Percentiles rank a stretch among this genome's conserved stretches.
These are phyloP conservation scores for Drosophila pachea DNA, from an alignment of 1,140 invertebrate genomes.

Conservation along the genomic window DNA sequence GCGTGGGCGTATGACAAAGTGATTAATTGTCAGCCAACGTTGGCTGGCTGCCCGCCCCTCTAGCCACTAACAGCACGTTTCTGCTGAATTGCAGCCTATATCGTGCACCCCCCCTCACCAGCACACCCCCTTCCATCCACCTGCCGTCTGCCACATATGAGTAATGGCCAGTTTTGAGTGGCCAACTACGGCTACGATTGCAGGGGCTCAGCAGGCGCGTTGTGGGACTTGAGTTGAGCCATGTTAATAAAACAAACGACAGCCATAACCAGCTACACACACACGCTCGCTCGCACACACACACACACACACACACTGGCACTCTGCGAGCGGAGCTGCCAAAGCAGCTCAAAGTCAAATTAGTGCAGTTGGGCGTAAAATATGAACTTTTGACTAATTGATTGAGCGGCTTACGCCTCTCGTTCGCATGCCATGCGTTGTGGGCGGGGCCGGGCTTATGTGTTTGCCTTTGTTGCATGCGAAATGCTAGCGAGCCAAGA, in stretches of 20 bases:
- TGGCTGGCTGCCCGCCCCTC: background rate
- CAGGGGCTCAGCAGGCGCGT: background rate
- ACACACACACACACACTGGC: background rate
- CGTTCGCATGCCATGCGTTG: background rate
- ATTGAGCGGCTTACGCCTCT: conserved; percentile 38
- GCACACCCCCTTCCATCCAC: no score
- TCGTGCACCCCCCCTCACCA: background rate
- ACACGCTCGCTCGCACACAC: background rate
- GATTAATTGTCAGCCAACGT: conserved; percentile 59
- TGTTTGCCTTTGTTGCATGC: conserved; percentile 25
- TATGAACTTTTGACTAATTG: conserved; percentile 55
- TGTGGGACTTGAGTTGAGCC: conserved; percentile 14
- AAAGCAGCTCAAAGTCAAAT: conserved; percentile 51
- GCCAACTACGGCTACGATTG: conserved; percentile 22
- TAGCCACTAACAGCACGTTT: no score
- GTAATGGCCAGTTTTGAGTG: conserved; percentile 45
- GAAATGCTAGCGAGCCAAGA: conserved; percentile 20
- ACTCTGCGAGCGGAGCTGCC: background rate
- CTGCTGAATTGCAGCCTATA: conserved; percentile 40
- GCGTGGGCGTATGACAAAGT: conserved; percentile 54
- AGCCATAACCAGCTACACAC: conserved; percentile 14
- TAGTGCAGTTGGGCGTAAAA: conserved; percentile 36
- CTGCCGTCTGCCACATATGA: conserved; percentile 15
- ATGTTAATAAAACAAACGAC: conserved; percentile 36
- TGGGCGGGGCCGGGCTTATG: conserved; percentile 8